phyloP scores from a whole-genome alignment of 2,888 invertebrate species.

The Girardia tigrina region DNA sequence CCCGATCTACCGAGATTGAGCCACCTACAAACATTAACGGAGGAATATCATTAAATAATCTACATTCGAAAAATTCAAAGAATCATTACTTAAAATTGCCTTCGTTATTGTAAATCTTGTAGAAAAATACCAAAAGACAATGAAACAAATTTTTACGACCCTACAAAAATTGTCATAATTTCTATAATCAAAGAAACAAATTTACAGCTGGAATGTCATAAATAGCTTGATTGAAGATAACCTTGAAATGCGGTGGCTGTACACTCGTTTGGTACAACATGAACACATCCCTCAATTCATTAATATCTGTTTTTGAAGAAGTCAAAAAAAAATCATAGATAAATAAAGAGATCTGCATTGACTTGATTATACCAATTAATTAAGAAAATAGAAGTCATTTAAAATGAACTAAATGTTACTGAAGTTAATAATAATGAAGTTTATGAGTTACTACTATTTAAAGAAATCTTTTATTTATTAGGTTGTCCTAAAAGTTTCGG shows the following conservation, averaged over 20 bases:
- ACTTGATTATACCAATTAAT: no score
- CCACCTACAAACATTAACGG: background rate
- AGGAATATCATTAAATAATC: background rate
- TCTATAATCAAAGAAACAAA: background rate
- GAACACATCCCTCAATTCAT: background rate
- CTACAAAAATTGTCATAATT: background rate
- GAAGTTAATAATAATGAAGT: no score
- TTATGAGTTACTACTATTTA: no score
- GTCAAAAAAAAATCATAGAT: no score
- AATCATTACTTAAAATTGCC: background rate
- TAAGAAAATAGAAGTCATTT: no score
- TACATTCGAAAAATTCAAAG: background rate
- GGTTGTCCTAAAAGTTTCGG: no score
- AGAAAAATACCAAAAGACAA: background rate
- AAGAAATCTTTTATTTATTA: no score
- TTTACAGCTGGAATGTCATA: background rate
- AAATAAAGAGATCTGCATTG: no score
- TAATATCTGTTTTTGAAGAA: no score
- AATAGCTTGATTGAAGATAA: background rate
- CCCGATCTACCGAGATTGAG: background rate
- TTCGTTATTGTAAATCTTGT: conserved; percentile 18
- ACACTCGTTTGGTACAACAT: conserved; percentile 2
- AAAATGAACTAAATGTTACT: no score
- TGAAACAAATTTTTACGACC: background rate
- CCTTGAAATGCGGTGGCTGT: conserved; percentile 9